Evolutionary conservation across 2,113 vertebrate species (phyloP), one percentile per base, ranked within the genome.

Genomic region (Diadophis punctatus): DNA sequence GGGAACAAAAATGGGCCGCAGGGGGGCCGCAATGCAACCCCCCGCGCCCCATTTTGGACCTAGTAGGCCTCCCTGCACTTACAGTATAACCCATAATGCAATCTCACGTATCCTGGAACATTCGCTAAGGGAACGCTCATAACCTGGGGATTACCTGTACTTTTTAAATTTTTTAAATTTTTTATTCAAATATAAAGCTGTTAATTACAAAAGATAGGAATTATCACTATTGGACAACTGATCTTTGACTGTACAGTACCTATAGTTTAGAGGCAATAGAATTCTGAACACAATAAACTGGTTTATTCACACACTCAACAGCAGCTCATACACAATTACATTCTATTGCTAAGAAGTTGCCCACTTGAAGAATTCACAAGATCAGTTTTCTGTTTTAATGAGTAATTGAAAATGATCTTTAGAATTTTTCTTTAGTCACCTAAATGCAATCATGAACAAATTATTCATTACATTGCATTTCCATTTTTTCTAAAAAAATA

Each of bases 401-500:
- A 88, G n/a, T 88, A 91, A 91, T 49, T 88, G 12, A 27, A 46
- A 89, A 43, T 10, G 16, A 49, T 88, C 34, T 4, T 43, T 14
- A 87, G 52, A 48, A 90, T 34, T 86, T 43, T 51, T 14, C 58
- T 55, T 60, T 56, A 53, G 87, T 48, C 88, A 60, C 27, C n/a
- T 88, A 34, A 5, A 51, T 68, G 30, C 25, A 87, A 18, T 91
- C 22, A 87, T 30, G n/a, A 20, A 63, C 86, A 11, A 86, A 91
- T 1, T 90, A 89, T 53, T 95, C n/a, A 30, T 92, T 90, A 56
- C 16, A 34, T n/a, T 68, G 30, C 30, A 68, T 91, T 53, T 90
- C 92, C 86, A 94, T 96, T 89, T 90, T 89, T 88, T 7, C 39
- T 87, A 94, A 22, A 94, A 22, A 93, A 74, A 53, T 93, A 49